A percentile compares a stretch with the other conserved stretches of the same genome.
Conservation (phyloP, 2,113 vertebrate genomes). For the Pangasianodon gigas region DNA sequence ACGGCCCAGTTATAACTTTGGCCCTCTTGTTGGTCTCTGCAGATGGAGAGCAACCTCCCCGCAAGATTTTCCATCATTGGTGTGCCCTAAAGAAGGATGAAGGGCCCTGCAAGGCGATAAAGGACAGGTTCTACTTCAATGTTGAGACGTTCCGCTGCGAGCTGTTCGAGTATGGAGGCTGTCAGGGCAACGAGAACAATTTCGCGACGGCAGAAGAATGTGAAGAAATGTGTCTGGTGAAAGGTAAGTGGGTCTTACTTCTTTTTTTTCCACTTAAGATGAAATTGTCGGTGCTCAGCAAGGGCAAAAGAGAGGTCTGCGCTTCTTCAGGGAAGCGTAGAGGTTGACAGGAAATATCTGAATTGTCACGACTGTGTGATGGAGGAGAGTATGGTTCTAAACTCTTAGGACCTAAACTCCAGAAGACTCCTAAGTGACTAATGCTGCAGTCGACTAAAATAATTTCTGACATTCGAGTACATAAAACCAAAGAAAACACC, state of each 20-base stretch:
- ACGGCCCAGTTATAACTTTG: constrained; percentile 44
- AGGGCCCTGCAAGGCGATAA: constrained; percentile 83
- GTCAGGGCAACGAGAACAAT: constrained; percentile 87
- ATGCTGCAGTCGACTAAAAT: neutral
- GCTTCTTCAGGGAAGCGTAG: neutral
- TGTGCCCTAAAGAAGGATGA: constrained; percentile 81
- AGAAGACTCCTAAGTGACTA: neutral
- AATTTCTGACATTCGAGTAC: neutral
- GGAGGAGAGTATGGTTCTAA: no score
- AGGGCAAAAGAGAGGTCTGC: neutral
- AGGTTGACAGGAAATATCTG: neutral
- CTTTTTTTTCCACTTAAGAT: neutral
- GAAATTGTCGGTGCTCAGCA: neutral
- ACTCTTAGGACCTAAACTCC: neutral
- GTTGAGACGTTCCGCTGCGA: constrained; percentile 76
- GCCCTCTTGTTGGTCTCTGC: constrained; percentile 40
- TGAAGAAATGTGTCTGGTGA: constrained; percentile 75
- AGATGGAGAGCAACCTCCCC: constrained; percentile 53
- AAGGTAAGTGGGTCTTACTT: constrained; percentile 59
- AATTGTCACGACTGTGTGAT: neutral
- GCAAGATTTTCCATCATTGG: constrained; percentile 72
- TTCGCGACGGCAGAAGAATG: constrained; percentile 80
- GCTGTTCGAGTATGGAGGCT: constrained; percentile 86
- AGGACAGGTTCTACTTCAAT: constrained; percentile 79
- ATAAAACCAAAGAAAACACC: neutral